Conservation (phyloP, 53 echinoderm and acorn worm genomes). For the Mesocentrotus franciscanus region DNA sequence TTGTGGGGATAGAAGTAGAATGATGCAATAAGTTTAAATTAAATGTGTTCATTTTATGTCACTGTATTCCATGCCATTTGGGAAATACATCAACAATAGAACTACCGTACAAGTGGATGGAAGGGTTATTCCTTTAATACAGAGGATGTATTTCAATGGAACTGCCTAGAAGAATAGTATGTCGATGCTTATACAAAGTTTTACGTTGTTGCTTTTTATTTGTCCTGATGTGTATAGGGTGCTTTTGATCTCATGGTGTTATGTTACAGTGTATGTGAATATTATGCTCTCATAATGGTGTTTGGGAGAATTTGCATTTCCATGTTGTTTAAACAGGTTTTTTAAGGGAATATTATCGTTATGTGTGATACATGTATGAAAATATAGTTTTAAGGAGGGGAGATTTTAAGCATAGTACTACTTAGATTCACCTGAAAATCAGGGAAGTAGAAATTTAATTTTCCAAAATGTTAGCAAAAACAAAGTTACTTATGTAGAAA, state of each 20-base stretch:
- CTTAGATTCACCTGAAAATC: too few species aligned
- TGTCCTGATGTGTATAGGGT: not conserved
- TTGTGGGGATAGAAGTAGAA: not conserved
- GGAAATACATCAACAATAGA: not conserved
- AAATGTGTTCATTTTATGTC: not conserved
- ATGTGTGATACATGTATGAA: too few species aligned
- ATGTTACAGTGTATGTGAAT: not conserved
- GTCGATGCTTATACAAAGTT: not conserved
- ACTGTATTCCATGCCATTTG: not conserved
- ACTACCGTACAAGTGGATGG: not conserved
- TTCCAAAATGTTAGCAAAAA: too few species aligned
- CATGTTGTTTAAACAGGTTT: not conserved
- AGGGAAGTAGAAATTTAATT: too few species aligned
- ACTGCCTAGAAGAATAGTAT: not conserved
- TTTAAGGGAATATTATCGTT: not conserved
- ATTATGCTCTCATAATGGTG: not conserved
- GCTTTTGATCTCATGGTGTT: not conserved
- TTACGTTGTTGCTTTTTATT: not conserved
- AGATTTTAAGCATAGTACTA: too few species aligned
- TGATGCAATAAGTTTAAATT: not conserved
- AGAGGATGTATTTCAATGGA: not conserved
- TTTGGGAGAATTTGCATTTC: not conserved
- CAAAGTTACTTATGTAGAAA: too few species aligned
- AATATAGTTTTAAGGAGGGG: too few species aligned
- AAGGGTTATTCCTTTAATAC: not conserved